These are phyloP conservation scores for Natrix natrix DNA, from an alignment of 2,797 vertebrate genomes.

Conservation along the genomic window DNA sequence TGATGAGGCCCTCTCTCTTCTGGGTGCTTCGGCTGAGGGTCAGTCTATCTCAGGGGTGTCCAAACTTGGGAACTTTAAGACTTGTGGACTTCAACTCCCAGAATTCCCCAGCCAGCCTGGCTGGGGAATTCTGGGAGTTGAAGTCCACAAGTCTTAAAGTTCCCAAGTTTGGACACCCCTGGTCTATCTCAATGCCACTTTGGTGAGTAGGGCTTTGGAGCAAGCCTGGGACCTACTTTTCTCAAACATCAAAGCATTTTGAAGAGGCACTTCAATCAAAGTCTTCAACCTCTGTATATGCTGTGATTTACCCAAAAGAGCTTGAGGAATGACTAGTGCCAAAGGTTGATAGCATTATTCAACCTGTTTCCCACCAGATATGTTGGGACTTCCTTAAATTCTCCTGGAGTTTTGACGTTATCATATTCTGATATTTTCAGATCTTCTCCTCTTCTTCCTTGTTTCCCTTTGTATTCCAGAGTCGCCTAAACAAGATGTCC, in stretches of 20 bases:
- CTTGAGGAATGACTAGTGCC: not conserved
- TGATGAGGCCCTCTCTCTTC: not conserved
- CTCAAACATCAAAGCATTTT: not conserved
- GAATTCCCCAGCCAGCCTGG: too few species aligned
- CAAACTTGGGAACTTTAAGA: too few species aligned
- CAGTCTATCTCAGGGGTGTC: not conserved
- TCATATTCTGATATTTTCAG: not conserved
- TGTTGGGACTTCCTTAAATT: not conserved
- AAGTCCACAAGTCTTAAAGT: too few species aligned
- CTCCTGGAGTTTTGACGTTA: not conserved
- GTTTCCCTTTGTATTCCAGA: not conserved
- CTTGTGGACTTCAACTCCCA: too few species aligned
- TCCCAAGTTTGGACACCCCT: too few species aligned
- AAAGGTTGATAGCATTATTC: not conserved
- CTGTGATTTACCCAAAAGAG: not conserved
- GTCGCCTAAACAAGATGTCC: conserved; percentile 10
- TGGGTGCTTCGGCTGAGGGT: not conserved
- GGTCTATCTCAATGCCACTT: not conserved
- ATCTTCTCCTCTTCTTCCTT: not conserved
- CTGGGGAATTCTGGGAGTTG: too few species aligned
- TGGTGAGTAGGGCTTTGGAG: not conserved
- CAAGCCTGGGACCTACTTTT: not conserved
- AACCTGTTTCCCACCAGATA: not conserved
- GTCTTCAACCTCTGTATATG: not conserved
- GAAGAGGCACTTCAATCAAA: not conserved